A percentile compares a stretch with the other conserved stretches of the same genome.
Evolutionary conservation across 2,888 invertebrate genomes (phyloP).

Genomic region (Heteromurus nitidus): DNA sequence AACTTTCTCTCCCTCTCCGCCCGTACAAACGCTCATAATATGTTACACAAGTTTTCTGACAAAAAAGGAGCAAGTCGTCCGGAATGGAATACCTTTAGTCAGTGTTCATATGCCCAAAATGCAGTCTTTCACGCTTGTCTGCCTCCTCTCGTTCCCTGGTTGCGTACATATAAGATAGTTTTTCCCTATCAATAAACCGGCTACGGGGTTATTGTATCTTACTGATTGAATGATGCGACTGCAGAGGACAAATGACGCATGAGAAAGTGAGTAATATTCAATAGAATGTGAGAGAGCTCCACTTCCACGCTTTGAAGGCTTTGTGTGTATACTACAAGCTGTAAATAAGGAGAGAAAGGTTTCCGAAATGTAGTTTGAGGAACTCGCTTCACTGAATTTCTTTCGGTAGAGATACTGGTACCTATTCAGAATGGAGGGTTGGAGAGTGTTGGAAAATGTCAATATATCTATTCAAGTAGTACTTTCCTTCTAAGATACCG

Average conservation of each 20-base stretch:
- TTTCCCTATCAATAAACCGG: conserved; percentile 15
- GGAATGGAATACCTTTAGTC: conserved; percentile 58
- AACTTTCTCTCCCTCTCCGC: conserved; percentile 11
- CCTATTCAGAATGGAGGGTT: too few relatives aligned
- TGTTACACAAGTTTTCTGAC: conserved; percentile 45
- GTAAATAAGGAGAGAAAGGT: not conserved
- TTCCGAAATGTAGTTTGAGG: not conserved
- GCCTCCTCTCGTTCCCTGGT: conserved; percentile 44
- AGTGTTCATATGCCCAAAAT: conserved; percentile 55
- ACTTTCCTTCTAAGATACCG: not conserved
- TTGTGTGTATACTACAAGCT: not conserved
- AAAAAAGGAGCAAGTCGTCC: conserved; percentile 49
- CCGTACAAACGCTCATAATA: conserved; percentile 21
- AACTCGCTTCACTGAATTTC: not conserved
- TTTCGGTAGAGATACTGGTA: not conserved
- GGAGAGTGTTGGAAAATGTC: not conserved
- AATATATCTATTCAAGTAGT: not conserved
- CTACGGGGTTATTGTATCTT: conserved; percentile 46
- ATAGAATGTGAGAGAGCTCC: conserved; percentile 7
- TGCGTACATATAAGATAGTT: conserved; percentile 26
- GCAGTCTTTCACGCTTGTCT: conserved; percentile 60
- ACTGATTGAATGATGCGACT: conserved; percentile 62
- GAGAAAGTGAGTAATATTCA: conserved; percentile 58
- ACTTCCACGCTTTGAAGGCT: not conserved
- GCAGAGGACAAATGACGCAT: conserved; percentile 60